Conservation (phyloP, 2,797 vertebrate genomes). For the Xerus rutilus region DNA sequence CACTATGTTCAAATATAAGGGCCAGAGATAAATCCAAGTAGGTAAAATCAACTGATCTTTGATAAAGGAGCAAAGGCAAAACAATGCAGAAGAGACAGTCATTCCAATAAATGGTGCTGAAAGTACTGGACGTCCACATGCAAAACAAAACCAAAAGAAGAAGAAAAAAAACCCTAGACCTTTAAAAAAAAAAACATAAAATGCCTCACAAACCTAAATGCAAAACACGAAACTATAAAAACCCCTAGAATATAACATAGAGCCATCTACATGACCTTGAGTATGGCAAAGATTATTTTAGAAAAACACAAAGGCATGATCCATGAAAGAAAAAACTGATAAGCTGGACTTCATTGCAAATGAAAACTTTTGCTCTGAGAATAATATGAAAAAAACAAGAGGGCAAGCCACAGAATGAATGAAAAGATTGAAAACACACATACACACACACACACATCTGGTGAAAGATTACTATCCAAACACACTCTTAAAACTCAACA, state of each 20-base stretch:
- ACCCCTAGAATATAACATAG: neutral
- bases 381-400: neutral
- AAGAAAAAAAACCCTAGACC: neutral
- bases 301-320: neutral
- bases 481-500: neutral
- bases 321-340: slow-evolving; percentile 5
- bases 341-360: neutral
- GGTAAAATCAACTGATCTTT: neutral
- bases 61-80: neutral
- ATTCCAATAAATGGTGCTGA: neutral
- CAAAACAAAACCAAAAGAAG: neutral
- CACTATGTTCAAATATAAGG: neutral
- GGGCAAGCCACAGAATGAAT: neutral
- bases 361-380: neutral
- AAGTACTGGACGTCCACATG: neutral
- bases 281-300: neutral
- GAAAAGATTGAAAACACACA: neutral
- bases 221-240: neutral
- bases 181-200: neutral
- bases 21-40: neutral
- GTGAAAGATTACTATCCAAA: neutral
- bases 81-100: neutral
- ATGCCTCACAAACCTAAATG: neutral
- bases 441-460: neutral
- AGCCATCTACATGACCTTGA: neutral